Evolutionary conservation across 2,888 invertebrate species (phyloP).

Genomic region (Agrenia bidenticulata): DNA sequence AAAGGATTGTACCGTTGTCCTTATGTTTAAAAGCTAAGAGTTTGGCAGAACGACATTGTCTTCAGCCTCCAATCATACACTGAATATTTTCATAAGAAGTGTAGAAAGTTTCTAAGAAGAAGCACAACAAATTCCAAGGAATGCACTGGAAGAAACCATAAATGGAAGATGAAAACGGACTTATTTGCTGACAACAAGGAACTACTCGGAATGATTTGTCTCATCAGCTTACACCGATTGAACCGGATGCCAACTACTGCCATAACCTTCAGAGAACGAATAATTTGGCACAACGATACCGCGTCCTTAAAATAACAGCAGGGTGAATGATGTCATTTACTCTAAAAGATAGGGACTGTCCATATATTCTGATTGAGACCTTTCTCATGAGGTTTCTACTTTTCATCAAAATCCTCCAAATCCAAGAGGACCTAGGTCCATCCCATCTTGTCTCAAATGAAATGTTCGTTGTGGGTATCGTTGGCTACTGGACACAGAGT

Average conservation of each 20-base stretch:
- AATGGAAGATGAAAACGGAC: constrained; percentile 8
- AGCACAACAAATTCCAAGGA: neutral
- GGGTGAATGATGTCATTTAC: too few relatives aligned
- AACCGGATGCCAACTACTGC: too few relatives aligned
- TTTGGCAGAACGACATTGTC: too few relatives aligned
- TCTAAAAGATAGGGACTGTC: too few relatives aligned
- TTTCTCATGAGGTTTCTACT: neutral
- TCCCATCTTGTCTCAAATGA: constrained; percentile 56
- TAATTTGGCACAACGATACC: too few relatives aligned
- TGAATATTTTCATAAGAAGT: too few relatives aligned
- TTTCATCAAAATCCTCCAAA: constrained; percentile 60
- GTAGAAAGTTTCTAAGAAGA: too few relatives aligned
- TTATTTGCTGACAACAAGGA: neutral
- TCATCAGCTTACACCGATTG: neutral
- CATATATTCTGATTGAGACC: neutral
- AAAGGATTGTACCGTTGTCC: too few relatives aligned
- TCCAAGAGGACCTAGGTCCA: constrained; percentile 58
- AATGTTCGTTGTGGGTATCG: constrained; percentile 43
- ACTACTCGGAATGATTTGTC: constrained; percentile 16
- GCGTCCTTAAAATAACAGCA: too few relatives aligned
- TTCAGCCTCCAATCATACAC: too few relatives aligned
- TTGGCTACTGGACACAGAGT: constrained; percentile 31
- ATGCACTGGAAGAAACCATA: constrained; percentile 11
- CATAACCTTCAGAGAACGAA: too few relatives aligned
- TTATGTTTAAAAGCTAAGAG: too few relatives aligned